Evolutionary conservation across 2,113 vertebrate genomes (phyloP).

Genomic region (Pedetes capensis): DNA sequence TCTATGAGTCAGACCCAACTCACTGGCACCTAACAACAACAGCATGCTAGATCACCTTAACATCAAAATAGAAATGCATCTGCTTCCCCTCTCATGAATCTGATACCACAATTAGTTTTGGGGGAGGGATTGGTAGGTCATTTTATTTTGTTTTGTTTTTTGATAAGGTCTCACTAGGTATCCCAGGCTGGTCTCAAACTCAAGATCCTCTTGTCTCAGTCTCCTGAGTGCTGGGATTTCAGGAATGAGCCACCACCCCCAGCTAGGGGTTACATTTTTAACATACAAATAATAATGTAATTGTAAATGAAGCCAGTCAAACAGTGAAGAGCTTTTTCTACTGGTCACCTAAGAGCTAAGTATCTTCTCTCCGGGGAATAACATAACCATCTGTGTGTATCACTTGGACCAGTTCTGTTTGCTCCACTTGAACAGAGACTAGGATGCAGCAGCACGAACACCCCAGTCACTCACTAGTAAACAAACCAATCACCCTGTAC

Average conservation of each 20-base stretch:
- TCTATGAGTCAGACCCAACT: no score
- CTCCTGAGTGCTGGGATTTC: no score
- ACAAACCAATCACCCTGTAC: background rate
- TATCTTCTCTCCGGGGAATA: background rate
- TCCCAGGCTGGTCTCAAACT: no score
- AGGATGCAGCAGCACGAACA: background rate
- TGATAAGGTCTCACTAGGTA: no score
- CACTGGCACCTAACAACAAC: no score
- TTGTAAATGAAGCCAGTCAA: constrained; percentile 19
- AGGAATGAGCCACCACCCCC: no score
- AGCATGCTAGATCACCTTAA: background rate
- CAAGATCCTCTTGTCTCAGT: no score
- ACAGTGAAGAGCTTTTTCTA: background rate
- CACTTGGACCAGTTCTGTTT: background rate
- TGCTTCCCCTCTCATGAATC: constrained; percentile 5
- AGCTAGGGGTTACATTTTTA: background rate
- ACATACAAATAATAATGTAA: background rate
- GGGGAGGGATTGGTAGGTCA: no score
- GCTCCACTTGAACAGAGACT: constrained; percentile 8
- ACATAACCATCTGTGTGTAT: background rate
- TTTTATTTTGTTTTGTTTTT: no score
- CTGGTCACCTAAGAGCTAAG: background rate
- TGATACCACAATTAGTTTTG: background rate
- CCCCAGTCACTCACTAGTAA: background rate
- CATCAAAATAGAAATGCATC: constrained; percentile 7